A percentile compares a stretch with the other conserved stretches of the same genome.
Evolutionary conservation across 2,113 vertebrate genomes (phyloP).

Genomic region (Pterocles gutturalis): DNA sequence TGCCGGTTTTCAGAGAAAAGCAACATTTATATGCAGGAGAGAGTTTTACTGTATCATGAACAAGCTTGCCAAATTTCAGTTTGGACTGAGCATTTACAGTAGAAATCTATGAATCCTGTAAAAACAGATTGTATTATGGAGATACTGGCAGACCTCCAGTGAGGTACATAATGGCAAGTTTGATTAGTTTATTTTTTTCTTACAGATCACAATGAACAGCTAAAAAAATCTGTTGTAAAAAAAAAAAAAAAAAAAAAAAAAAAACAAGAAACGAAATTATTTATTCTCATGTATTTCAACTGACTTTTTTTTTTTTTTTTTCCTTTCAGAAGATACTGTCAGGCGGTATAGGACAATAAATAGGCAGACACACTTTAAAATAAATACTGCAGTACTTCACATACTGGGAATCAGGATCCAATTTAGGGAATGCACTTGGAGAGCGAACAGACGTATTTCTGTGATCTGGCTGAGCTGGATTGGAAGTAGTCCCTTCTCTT

Average conservation of each 20-base stretch:
- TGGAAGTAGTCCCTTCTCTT: constrained; percentile 13
- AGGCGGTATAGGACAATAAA: not conserved
- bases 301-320: not conserved
- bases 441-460: not conserved
- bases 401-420: not conserved
- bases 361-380: not conserved
- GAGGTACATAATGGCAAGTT: not conserved
- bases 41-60: not conserved
- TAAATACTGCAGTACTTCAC: not conserved
- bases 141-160: not conserved
- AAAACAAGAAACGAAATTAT: not conserved
- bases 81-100: not conserved
- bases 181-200: not conserved
- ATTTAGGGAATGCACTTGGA: not conserved
- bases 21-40: not conserved
- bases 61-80: constrained; percentile 32
- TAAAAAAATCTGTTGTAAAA: not conserved
- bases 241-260: not conserved
- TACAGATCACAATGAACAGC: not conserved
- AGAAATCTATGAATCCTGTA: constrained; percentile 7
- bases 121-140: not conserved
- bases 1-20: not conserved
- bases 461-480: not conserved
- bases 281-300: not conserved
- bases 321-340: not conserved